These are phyloP conservation scores for Deilephila elpenor DNA, from an alignment of 2,888 invertebrate genomes.

Conservation along the genomic window DNA sequence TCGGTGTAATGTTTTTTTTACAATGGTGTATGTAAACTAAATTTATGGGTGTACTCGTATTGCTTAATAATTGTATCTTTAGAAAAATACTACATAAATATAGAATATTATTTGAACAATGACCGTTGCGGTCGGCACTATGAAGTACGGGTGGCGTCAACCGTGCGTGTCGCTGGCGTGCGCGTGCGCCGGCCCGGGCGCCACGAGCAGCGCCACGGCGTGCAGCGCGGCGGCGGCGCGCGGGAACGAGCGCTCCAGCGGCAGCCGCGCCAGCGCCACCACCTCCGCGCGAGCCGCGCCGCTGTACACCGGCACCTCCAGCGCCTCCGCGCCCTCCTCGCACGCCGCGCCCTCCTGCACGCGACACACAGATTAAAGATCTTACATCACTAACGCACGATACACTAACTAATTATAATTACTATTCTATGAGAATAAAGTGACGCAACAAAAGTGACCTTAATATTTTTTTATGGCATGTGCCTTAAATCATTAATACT, in stretches of 20 bases:
- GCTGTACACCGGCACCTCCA: slow-evolving; percentile 64
- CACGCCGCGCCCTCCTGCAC: slow-evolving; percentile 32
- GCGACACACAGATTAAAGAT: slow-evolving; percentile 33
- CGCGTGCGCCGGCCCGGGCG: slow-evolving; percentile 59
- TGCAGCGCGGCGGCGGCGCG: slow-evolving; percentile 59
- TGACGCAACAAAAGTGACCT: too few species aligned
- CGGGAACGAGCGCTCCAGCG: slow-evolving; percentile 55
- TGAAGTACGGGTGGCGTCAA: not conserved
- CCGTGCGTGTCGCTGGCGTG: slow-evolving; percentile 40
- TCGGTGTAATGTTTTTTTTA: too few species aligned
- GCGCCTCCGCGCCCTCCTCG: slow-evolving; percentile 40
- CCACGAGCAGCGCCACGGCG: slow-evolving; percentile 67
- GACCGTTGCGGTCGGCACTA: not conserved
- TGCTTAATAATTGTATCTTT: too few species aligned
- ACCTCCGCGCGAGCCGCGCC: slow-evolving; percentile 49
- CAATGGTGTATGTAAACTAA: too few species aligned
- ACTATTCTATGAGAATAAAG: too few species aligned
- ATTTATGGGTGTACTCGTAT: too few species aligned
- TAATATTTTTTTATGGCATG: too few species aligned
- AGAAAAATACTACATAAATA: too few species aligned
- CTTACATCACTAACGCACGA: too few species aligned
- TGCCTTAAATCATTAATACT: too few species aligned
- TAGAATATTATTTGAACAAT: too few species aligned
- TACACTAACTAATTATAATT: too few species aligned
- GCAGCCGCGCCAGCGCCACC: slow-evolving; percentile 56